Evolutionary conservation across 2,113 vertebrate genomes (phyloP), one percentile per base, ranked within the genome.

Genomic region (Mungos mungo): DNA sequence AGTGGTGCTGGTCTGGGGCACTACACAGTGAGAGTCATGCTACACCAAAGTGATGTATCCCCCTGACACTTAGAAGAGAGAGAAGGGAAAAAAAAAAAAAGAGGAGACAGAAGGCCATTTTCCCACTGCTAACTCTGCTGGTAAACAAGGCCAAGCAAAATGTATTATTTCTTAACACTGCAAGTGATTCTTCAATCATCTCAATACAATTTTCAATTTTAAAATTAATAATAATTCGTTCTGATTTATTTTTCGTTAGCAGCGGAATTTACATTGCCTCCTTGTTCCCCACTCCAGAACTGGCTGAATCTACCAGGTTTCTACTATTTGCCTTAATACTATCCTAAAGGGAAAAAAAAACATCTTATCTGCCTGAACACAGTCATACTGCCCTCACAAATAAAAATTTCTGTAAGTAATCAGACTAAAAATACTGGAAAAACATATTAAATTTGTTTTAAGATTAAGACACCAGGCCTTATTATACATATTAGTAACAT

Each of bases 381-480:
- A 86, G 21, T 80, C 79, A 96, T 25, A 21, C 5, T 85, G 47
- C 52, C 14, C 47, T 87, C 31, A 82, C 47, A 93, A 94, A 87
- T 60, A 45, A 68, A 33, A 68, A 23, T 68, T 81, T 90, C 31
- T 23, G 29, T 82, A 25, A 47, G 95, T 86, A 65, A 82, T 57
- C 76, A 93, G 74, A 68, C 50, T 71, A 45, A 84, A 87, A 90
- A 79, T 54, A 83, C 29, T 45, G n/a, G 11, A 12, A 96, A 66
- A 95, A 72, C 35, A 82, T 38, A 72, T 88, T 79, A 91, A 38
- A 54, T 79, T 47, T 79, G 83, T 74, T 47, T 93, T 74, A 93
- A 91, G 18, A 88, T 87, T 79, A 92, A 82, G 29, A 68, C 3
- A n/a, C 23, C 5, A n/a, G 45, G 45, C 45, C 65, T 77, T 87